Conservation (phyloP, 2,888 invertebrate genomes). For the Smittia sp. region DNA sequence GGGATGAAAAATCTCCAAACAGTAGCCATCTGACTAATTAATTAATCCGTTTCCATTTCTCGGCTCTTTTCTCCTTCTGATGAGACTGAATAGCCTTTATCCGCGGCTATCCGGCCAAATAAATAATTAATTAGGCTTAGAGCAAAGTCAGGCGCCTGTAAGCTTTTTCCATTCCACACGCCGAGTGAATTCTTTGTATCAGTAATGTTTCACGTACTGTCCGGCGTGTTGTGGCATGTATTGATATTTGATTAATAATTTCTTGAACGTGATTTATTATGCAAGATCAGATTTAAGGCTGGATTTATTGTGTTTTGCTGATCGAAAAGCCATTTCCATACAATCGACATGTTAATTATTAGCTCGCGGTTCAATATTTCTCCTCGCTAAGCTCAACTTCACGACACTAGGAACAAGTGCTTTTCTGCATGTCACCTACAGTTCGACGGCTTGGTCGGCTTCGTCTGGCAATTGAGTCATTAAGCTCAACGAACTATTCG, state of each 20-base stretch:
- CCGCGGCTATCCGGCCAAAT: background rate
- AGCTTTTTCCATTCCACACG: background rate
- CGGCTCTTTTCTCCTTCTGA: background rate
- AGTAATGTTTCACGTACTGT: background rate
- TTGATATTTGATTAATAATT: conserved; percentile 7
- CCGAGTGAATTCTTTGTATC: conserved; percentile 17
- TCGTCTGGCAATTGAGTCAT: background rate
- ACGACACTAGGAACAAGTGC: conserved; percentile 24
- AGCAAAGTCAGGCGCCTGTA: background rate
- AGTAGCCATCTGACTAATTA: conserved; percentile 36
- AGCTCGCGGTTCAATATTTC: background rate
- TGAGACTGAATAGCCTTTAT: background rate
- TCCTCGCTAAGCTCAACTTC: background rate
- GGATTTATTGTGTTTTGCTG: background rate
- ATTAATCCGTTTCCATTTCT: conserved; percentile 34
- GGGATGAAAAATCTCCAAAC: conserved; percentile 19
- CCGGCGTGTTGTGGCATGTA: conserved; percentile 10
- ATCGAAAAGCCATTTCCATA: background rate
- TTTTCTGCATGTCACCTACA: conserved; percentile 11
- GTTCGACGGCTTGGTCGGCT: background rate
- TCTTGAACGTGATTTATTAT: conserved; percentile 1
- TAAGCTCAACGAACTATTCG: too few species aligned
- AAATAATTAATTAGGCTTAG: conserved; percentile 22
- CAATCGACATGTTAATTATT: conserved; percentile 7
- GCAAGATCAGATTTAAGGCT: background rate